Evolutionary conservation across 1,140 invertebrate genomes (phyloP), one percentile per base, ranked within the genome.

Genomic region (Anastrepha ludens): DNA sequence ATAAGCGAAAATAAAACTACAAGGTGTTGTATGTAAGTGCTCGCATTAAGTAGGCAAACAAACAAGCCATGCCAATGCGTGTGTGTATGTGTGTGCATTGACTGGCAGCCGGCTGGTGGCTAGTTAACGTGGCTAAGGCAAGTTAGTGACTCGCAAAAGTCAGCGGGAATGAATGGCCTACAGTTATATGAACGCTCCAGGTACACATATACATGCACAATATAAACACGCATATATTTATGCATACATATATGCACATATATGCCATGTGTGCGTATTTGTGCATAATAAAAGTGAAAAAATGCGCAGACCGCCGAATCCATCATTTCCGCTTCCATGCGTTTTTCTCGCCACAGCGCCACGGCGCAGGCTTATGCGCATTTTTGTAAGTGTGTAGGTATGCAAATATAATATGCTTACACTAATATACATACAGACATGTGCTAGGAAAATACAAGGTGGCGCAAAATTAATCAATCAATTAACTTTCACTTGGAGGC

Each of bases 271-370:
- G 20, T 3, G 2, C 3, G 41, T 2, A 17, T 74, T 47, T 47
- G 41, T 39, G 44, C 17, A 47, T n/a, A 44, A 74, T 74, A 74
- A 47, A 85, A 85, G 58, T 58, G 55, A 85, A 87, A 87, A 64
- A 70, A 70, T 64, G 65, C 86, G 60, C 89, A 88, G 90, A 89
- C 90, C 88, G 90, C 90, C 91, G 89, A 92, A 92, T 92, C 91
- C 91, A 92, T 92, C 91, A 92, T 92, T 92, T 92, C 91, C 91
- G 91, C 91, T 92, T 92, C 89, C 91, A 91, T 92, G 91, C 91
- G 90, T 92, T 74, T 47, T 47, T 15, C 67, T 74, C 41, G 67
- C 67, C 2, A 29, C 29, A 29, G 0, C 29, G 29, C 29, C 29
- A 15, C 39, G 15, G 67, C 67, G 13, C 41, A 70, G 41, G 0